Percentiles rank a stretch among this genome's conserved stretches.
phyloP scores from a whole-genome alignment of 2,113 vertebrate species.

The Sphyrna mokarran region DNA sequence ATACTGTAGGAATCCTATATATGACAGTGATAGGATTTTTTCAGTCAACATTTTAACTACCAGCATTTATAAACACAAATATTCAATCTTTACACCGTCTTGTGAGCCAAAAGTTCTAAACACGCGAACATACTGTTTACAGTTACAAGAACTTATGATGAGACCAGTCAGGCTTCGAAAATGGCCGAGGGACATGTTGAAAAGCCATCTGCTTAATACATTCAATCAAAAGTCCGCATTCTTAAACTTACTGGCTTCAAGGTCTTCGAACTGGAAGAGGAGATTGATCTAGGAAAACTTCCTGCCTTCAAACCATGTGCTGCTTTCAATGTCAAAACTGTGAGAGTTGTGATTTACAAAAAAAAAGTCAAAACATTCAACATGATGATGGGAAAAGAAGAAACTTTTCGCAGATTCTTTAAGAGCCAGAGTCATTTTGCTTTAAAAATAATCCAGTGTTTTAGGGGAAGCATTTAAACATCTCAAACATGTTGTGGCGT shows the following conservation, averaged over 20 bases:
- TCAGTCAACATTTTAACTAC: not conserved
- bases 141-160: not conserved
- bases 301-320: not conserved
- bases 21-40: not conserved
- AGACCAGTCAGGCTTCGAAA: not conserved
- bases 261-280: not conserved
- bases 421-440: not conserved
- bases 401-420: not conserved
- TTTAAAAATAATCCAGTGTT: not conserved
- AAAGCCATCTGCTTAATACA: conserved; percentile 9
- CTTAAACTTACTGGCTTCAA: conserved; percentile 5
- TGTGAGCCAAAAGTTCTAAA: not conserved
- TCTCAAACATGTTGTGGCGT: not conserved
- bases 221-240: not conserved
- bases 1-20: not conserved
- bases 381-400: not conserved
- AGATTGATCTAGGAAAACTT: not conserved
- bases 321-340: conserved; percentile 1
- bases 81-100: not conserved
- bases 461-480: not conserved
- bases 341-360: not conserved
- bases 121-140: not conserved
- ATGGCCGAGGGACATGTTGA: not conserved
- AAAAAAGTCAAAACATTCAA: not conserved
- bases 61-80: not conserved